A percentile compares a stretch with the other conserved stretches of the same genome.
Conservation (phyloP, 2,888 invertebrate genomes). For the Lamellibrachia satsuma region DNA sequence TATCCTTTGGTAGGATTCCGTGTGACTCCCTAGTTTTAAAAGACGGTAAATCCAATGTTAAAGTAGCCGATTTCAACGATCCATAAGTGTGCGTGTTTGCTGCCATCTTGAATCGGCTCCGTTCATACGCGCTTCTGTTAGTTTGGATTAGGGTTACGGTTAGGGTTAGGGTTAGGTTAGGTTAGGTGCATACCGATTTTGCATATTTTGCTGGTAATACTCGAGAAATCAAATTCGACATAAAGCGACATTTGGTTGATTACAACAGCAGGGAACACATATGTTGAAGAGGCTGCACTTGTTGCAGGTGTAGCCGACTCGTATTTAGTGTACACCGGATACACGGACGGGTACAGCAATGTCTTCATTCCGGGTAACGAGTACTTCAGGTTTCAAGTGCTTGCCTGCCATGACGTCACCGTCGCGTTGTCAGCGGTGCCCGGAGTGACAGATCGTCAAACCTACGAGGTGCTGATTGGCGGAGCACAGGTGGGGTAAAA, state of each 20-base stretch:
- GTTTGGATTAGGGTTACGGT: too few species aligned
- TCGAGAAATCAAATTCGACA: background rate
- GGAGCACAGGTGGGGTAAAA: background rate
- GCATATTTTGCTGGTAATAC: too few species aligned
- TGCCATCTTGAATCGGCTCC: too few species aligned
- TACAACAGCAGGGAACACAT: background rate
- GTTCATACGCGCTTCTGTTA: too few species aligned
- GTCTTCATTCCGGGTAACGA: background rate
- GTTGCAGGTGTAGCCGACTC: background rate
- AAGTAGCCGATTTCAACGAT: too few species aligned
- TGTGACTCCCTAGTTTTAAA: too few species aligned
- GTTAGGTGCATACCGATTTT: too few species aligned
- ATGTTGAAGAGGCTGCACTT: background rate
- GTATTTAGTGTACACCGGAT: background rate
- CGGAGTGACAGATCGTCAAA: background rate
- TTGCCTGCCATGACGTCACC: background rate
- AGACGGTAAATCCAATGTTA: too few species aligned
- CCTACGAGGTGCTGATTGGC: conserved; percentile 12
- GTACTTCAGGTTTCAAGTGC: background rate
- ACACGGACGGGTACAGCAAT: background rate
- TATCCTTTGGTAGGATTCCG: too few species aligned
- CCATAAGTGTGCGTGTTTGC: too few species aligned
- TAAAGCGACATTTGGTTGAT: background rate
- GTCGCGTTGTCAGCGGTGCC: background rate
- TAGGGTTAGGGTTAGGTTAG: too few species aligned